A percentile compares a stretch with the other conserved stretches of the same genome.
Conservation (phyloP, 2,797 vertebrate species). For the Phataginus tricuspis region DNA sequence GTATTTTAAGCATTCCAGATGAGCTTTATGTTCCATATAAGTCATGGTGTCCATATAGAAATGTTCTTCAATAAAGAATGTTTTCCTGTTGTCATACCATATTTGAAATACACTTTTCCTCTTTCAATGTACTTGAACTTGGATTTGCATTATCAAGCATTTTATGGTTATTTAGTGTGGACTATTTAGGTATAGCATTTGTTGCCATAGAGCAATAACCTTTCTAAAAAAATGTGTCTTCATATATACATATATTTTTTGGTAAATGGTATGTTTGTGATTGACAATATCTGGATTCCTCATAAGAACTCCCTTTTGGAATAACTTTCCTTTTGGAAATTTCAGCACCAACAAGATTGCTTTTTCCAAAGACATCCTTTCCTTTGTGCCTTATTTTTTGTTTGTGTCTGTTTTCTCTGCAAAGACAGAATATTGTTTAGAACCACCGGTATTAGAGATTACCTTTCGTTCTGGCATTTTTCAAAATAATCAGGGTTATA, state of each 20-base stretch:
- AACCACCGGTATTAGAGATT: conserved; percentile 47
- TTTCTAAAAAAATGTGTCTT: conserved; percentile 17
- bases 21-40: not conserved
- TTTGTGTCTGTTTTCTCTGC: conserved; percentile 63
- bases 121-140: not conserved
- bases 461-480: conserved; percentile 60
- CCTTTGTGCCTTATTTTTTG: conserved; percentile 32
- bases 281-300: conserved; percentile 15
- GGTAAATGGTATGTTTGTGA: not conserved
- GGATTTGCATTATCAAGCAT: conserved; percentile 14
- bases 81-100: not conserved
- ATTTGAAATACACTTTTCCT: not conserved
- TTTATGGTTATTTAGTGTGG: conserved; percentile 8
- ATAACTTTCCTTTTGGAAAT: conserved; percentile 47
- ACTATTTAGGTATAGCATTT: conserved; percentile 32
- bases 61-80: not conserved
- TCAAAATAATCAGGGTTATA: conserved; percentile 51
- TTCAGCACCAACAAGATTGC: conserved; percentile 41
- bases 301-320: not conserved
- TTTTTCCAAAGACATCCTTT: conserved; percentile 56
- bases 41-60: not conserved
- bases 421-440: conserved; percentile 48
- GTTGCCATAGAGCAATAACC: not conserved
- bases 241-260: not conserved
- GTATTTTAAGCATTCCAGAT: not conserved